Percentiles rank a stretch among this genome's conserved stretches.
Conservation (phyloP, 1,140 invertebrate species). For the Galendromus occidentalis region DNA sequence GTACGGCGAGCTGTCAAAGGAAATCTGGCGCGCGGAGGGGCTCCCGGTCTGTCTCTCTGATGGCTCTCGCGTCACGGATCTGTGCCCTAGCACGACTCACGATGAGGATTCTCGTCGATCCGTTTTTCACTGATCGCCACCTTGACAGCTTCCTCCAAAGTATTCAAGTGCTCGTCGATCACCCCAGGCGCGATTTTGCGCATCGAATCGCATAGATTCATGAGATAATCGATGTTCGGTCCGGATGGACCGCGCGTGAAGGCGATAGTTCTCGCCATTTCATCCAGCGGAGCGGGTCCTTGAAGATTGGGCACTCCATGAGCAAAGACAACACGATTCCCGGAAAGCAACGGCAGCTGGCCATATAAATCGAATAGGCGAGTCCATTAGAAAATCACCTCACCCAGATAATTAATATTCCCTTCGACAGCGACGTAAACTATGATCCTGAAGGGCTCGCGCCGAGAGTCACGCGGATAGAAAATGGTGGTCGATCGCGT, state of each 20-base stretch:
- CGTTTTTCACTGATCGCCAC: too few species aligned
- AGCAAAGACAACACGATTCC: slow-evolving; percentile 17
- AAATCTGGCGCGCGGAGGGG: too few species aligned
- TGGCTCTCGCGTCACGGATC: too few species aligned
- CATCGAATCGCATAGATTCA: slow-evolving; percentile 59
- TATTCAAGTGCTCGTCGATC: slow-evolving; percentile 43
- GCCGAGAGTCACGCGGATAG: slow-evolving; percentile 34
- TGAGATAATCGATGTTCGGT: slow-evolving; percentile 65
- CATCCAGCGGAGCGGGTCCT: slow-evolving; percentile 45
- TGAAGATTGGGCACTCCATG: slow-evolving; percentile 21
- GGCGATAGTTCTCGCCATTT: slow-evolving; percentile 56
- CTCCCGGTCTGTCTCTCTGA: too few species aligned
- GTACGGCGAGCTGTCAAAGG: too few species aligned
- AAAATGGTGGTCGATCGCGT: slow-evolving; percentile 44
- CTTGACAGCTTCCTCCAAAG: slow-evolving; percentile 36
- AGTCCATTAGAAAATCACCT: neutral
- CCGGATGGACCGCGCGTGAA: slow-evolving; percentile 56
- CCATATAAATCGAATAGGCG: neutral
- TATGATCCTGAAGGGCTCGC: slow-evolving; percentile 42
- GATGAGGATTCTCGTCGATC: too few species aligned
- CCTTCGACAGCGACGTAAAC: slow-evolving; percentile 59
- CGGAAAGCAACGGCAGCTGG: slow-evolving; percentile 11
- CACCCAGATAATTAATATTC: slow-evolving; percentile 43
- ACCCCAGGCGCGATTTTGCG: slow-evolving; percentile 44
- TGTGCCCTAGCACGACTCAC: too few species aligned